Conservation (phyloP, 1,140 invertebrate genomes). For the Centruroides sculpturatus region DNA sequence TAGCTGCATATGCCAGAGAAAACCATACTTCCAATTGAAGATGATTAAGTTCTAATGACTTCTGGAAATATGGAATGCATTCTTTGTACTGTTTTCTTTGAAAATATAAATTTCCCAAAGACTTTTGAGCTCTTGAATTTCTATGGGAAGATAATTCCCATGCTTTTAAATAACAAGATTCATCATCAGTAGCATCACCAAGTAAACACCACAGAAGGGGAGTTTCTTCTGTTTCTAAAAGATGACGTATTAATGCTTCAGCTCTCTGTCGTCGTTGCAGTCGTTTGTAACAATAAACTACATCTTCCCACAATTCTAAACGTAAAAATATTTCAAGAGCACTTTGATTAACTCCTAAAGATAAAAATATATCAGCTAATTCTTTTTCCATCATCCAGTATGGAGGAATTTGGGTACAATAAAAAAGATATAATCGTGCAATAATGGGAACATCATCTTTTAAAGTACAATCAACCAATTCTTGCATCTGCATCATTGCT, state of each 20-base stretch:
- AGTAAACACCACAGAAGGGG: conserved; percentile 78
- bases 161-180: conserved; percentile 63
- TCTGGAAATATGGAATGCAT: conserved; percentile 60
- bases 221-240: conserved; percentile 51
- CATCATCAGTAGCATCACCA: conserved; percentile 58
- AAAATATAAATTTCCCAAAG: conserved; percentile 68
- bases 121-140: conserved; percentile 60
- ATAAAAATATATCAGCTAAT: conserved; percentile 59
- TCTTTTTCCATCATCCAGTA: conserved; percentile 58
- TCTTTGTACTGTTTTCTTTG: conserved; percentile 52
- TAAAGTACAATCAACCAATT: conserved; percentile 46
- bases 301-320: conserved; percentile 80
- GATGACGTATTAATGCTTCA: conserved; percentile 55
- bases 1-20: conserved; percentile 66
- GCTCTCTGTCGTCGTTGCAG: conserved; percentile 39
- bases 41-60: conserved; percentile 66
- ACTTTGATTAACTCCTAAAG: conserved; percentile 63
- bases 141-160: conserved; percentile 72
- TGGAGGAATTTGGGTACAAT: conserved; percentile 40
- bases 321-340: conserved; percentile 71
- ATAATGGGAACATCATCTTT: conserved; percentile 28
- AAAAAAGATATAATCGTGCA: conserved; percentile 36
- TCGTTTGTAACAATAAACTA: conserved; percentile 71
- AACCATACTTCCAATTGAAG: conserved; percentile 67
- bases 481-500: conserved; percentile 66